Base-by-base conservation (phyloP, 2,797 vertebrate species). In the Astyanax mexicanus region DNA sequence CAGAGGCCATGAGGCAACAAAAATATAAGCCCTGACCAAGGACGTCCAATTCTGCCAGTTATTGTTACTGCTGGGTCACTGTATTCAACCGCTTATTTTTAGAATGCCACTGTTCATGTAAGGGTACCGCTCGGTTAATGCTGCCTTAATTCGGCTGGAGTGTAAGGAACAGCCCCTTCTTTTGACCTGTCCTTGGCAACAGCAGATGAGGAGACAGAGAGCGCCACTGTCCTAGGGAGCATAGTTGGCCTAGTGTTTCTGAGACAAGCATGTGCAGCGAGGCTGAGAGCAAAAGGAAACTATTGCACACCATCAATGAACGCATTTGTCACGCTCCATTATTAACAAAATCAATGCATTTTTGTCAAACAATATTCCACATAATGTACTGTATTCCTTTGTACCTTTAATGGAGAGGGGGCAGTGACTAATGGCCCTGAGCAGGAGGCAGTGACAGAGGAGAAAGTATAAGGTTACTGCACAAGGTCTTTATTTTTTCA, bases 261-360 rank as follows among this genome's bases (percentile, higher is more conserved):
- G 77, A 88, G 49, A 9, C 25, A 62, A 49, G 37, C 6, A 8
- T n/a, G 51, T 38, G 35, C 19, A 12, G 71, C 21, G 19, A 60
- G 69, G 69, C 68, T 69, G 74, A 84, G 78, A 77, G 88, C 86
- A 77, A 89, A 91, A 92, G 90, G 88, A 89, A 88, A 88, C 80
- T 83, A 80, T 42, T 3, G 37, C 49, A 37, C 51, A 61, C 69
- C 71, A 88, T 92, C 88, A 92, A 91, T 91, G 81, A 83, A 83
- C 70, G 78, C 86, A 86, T 92, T 93, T 90, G 91, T 92, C 86
- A 85, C 65, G 0, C 77, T 82, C 74, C 88, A 88, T 91, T 93
- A 91, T 89, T 86, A 91, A 90, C 84, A 84, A 82, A 90, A 89
- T 92, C 89, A 83, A 89, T 87, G 84, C 72, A 65, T 79, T 88